Evolutionary conservation across 1,140 invertebrate genomes (phyloP), one percentile per base, ranked within the genome.

Genomic region (Heliconius congener): DNA sequence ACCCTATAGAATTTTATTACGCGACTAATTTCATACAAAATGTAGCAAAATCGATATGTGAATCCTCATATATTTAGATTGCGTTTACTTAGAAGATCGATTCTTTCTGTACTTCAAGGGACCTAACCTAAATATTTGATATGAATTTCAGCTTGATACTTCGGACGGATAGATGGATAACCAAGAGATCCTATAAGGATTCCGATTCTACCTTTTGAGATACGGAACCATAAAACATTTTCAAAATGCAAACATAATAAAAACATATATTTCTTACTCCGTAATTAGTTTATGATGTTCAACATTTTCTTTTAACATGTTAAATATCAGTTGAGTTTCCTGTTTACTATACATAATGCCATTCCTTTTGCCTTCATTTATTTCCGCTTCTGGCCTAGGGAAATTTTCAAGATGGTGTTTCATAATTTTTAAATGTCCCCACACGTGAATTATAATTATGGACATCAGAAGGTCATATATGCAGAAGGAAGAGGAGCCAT

Each of bases 351-450:
- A 66, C 60, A 66, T 66, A 30, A 27, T 66, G 23, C 11, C 9
- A 16, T 66, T 30, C 3, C 0, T 6, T 66, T n/a, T 66, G n/a
- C 23, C 23, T 30, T 66, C 13, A 13, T 3, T 27, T 23, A n/a
- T 19, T 3, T 76, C 60, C 19, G 16, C 60, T 52, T 30, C 23
- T 34, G 83, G 85, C 74, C 50, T 81, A 16, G 85, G 82, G 37
- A 87, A 87, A 9, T 78, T 74, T 11, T 83, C 79, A 3, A 87
- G 74, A 37, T 76, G 77, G 39, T 85, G 8, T 27, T 75, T 60
- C 1, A 87, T 34, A 46, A 86, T 85, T 57, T 86, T 85, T 52
- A 86, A 81, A 83, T 87, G 83, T 8, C 86, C 86, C 82, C 81
- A 85, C 52, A 86, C 23, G 34, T 86, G 81, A 2, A 87, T 79